Percentiles rank a stretch among this genome's conserved stretches.
These are phyloP conservation scores for Heterodera schachtii DNA, from an alignment of 1,140 invertebrate species.

Conservation along the genomic window DNA sequence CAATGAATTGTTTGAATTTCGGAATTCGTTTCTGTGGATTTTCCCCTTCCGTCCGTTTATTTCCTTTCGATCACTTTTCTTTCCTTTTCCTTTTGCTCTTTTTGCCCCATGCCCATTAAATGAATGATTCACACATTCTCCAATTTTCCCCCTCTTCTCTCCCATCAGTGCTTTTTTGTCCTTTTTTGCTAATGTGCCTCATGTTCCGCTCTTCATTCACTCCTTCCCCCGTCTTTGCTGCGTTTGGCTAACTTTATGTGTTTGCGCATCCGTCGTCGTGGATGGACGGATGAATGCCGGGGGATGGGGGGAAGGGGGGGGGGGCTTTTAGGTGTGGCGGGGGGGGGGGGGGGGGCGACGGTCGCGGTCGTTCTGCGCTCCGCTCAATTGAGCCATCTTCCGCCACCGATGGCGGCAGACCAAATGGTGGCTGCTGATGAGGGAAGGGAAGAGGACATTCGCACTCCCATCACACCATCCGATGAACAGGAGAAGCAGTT, in stretches of 20 bases:
- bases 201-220: too few relatives aligned
- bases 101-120: background rate
- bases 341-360: background rate
- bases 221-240: background rate
- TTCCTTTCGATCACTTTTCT: too few relatives aligned
- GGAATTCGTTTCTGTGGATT: too few relatives aligned
- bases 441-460: background rate
- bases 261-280: background rate
- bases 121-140: background rate
- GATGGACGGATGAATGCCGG: background rate
- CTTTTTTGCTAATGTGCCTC: too few relatives aligned
- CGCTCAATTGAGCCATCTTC: slow-evolving; percentile 2
- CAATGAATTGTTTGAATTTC: too few relatives aligned
- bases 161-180: too few relatives aligned
- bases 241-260: background rate
- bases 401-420: background rate
- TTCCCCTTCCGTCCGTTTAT: too few relatives aligned
- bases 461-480: background rate
- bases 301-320: too few relatives aligned
- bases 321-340: background rate
- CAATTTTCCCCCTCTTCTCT: background rate
- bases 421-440: background rate
- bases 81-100: too few relatives aligned
- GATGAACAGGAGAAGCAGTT: background rate
- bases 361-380: background rate